phyloP scores from a whole-genome alignment of 2,113 vertebrate species.

The Poeciliopsis occidentalis region DNA sequence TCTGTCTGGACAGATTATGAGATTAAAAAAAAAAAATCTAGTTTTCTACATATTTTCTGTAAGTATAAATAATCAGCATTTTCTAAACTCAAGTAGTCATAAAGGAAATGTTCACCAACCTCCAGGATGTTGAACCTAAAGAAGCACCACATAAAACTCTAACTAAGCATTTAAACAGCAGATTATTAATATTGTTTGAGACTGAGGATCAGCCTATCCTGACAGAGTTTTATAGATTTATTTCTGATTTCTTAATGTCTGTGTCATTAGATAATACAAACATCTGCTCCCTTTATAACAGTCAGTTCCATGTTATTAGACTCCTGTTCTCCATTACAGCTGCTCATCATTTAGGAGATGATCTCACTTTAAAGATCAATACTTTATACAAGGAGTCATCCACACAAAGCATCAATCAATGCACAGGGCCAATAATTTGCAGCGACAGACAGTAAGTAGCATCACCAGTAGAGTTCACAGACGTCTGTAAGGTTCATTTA shows the following conservation, averaged over 20 bases:
- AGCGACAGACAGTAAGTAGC: not conserved
- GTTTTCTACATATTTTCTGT: too few species aligned
- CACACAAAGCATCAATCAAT: not conserved
- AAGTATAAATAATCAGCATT: too few species aligned
- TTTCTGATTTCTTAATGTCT: not conserved
- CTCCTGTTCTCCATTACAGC: not conserved
- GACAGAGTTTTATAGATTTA: slow-evolving; percentile 7
- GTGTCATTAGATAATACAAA: not conserved
- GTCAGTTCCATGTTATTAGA: not conserved
- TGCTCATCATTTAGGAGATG: slow-evolving; percentile 9
- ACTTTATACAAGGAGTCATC: not conserved
- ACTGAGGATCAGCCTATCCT: not conserved
- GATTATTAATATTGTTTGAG: too few species aligned
- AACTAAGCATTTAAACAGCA: too few species aligned
- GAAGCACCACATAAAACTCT: too few species aligned
- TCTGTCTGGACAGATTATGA: too few species aligned
- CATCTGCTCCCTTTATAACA: slow-evolving; percentile 1
- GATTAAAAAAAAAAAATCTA: too few species aligned
- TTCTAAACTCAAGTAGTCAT: too few species aligned
- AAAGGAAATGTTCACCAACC: too few species aligned
- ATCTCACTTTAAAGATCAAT: slow-evolving; percentile 11
- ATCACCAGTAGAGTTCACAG: slow-evolving; percentile 21
- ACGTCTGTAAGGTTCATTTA: slow-evolving; percentile 24
- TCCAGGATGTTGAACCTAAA: too few species aligned
- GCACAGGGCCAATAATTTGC: not conserved